phyloP scores from a whole-genome alignment of 2,888 invertebrate genomes.

The Heliconius aoede region DNA sequence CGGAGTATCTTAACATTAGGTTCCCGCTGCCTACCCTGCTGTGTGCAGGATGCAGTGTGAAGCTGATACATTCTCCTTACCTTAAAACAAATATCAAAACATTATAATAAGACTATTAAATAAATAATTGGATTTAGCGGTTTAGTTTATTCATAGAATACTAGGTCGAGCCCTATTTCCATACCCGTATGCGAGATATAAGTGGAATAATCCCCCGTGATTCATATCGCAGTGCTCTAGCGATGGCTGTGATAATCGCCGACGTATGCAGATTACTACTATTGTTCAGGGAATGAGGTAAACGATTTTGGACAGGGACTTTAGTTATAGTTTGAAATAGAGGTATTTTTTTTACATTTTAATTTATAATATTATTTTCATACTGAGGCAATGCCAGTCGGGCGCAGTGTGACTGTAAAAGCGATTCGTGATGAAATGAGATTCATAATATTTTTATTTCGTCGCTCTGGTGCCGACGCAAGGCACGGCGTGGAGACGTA shows the following conservation, averaged over 20 bases:
- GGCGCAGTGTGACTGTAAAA: no score
- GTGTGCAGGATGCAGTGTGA: no score
- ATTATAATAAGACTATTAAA: not conserved
- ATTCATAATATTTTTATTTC: no score
- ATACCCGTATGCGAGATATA: constrained; percentile 47
- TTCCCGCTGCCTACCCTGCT: no score
- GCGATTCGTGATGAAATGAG: no score
- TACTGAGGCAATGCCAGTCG: no score
- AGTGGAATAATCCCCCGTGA: constrained; percentile 59
- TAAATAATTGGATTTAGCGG: constrained; percentile 16
- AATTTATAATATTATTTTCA: no score
- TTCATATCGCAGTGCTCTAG: constrained; percentile 52
- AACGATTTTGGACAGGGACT: constrained; percentile 35
- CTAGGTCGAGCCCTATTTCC: constrained; percentile 34
- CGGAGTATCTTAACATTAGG: no score
- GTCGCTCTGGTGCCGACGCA: no score
- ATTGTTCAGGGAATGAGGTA: constrained; percentile 53
- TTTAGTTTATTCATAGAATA: constrained; percentile 4
- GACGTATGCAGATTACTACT: constrained; percentile 64
- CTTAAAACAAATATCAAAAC: not conserved
- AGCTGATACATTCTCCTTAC: no score
- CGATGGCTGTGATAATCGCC: constrained; percentile 61
- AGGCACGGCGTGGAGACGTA: no score
- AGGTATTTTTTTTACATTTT: not conserved
- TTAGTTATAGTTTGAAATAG: not conserved